These are phyloP conservation scores for Cyprinodon variegatus DNA, from an alignment of 2,113 vertebrate species.

Conservation along the genomic window DNA sequence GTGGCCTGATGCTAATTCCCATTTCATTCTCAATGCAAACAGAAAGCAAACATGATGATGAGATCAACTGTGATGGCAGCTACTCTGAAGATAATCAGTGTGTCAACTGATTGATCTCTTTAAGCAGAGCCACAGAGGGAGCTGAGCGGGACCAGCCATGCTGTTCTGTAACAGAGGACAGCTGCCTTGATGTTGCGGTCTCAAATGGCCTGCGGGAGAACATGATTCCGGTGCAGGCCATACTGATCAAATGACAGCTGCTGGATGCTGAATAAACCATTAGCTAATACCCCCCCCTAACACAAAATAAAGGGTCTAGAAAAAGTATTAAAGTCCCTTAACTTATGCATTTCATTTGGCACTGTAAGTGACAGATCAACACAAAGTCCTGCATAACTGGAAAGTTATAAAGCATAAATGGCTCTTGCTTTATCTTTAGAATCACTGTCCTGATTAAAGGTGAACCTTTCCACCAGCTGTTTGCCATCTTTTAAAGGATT, in stretches of 20 bases:
- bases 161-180: slow-evolving; percentile 58
- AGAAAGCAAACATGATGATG: background rate
- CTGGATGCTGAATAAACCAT: slow-evolving; percentile 55
- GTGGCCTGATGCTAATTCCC: slow-evolving; percentile 7
- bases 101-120: slow-evolving; percentile 48
- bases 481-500: too few relatives aligned
- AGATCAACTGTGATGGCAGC: slow-evolving; percentile 8
- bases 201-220: slow-evolving; percentile 63
- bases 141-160: slow-evolving; percentile 41
- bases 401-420: too few relatives aligned
- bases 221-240: slow-evolving; percentile 50
- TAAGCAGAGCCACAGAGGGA: slow-evolving; percentile 32
- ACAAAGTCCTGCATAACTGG: background rate
- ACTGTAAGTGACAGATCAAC: background rate
- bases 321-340: background rate
- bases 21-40: background rate
- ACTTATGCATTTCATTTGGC: background rate
- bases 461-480: too few relatives aligned
- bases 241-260: slow-evolving; percentile 57
- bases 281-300: slow-evolving; percentile 22
- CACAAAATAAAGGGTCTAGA: background rate
- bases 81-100: slow-evolving; percentile 23
- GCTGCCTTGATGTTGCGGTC: slow-evolving; percentile 43
- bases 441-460: too few relatives aligned
- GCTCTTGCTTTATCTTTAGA: too few relatives aligned